A percentile compares a stretch with the other conserved stretches of the same genome.
These are phyloP conservation scores for Pteria penguin DNA, from an alignment of 2,888 invertebrate species.

Conservation along the genomic window DNA sequence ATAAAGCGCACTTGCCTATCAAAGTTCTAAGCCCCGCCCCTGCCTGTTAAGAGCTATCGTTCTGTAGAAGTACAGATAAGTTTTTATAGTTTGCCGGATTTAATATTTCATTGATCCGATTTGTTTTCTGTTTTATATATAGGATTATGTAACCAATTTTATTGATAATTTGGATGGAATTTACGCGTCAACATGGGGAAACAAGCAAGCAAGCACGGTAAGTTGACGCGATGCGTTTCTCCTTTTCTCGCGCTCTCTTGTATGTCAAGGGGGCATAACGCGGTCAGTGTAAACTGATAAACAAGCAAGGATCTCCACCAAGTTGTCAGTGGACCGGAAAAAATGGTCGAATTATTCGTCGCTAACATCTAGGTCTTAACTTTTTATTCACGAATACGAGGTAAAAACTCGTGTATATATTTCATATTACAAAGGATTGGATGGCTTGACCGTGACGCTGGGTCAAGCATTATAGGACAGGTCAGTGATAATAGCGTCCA, in stretches of 20 bases:
- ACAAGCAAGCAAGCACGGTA: conserved; percentile 72
- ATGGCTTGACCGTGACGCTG: too few species aligned
- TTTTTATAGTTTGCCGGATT: conserved; percentile 6
- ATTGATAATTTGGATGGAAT: conserved; percentile 25
- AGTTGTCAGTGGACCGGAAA: too few species aligned
- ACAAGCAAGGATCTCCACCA: neutral
- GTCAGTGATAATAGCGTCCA: too few species aligned
- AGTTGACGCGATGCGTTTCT: conserved; percentile 39
- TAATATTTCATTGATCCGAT: conserved; percentile 6
- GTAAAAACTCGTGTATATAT: too few species aligned
- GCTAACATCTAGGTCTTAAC: too few species aligned
- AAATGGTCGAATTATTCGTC: too few species aligned
- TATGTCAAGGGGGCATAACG: neutral
- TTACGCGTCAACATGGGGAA: conserved; percentile 66
- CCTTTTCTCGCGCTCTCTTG: conserved; percentile 1
- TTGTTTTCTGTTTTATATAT: neutral
- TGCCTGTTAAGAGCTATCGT: conserved; percentile 2
- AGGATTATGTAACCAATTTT: conserved; percentile 5
- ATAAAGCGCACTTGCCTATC: conserved; percentile 9
- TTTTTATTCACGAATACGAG: too few species aligned
- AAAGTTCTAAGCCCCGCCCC: conserved; percentile 4
- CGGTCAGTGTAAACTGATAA: neutral
- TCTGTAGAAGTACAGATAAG: neutral
- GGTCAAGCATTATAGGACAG: too few species aligned
- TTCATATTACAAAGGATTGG: too few species aligned